Evolutionary conservation across 1,140 invertebrate species (phyloP).

Genomic region (Cherax destructor): DNA sequence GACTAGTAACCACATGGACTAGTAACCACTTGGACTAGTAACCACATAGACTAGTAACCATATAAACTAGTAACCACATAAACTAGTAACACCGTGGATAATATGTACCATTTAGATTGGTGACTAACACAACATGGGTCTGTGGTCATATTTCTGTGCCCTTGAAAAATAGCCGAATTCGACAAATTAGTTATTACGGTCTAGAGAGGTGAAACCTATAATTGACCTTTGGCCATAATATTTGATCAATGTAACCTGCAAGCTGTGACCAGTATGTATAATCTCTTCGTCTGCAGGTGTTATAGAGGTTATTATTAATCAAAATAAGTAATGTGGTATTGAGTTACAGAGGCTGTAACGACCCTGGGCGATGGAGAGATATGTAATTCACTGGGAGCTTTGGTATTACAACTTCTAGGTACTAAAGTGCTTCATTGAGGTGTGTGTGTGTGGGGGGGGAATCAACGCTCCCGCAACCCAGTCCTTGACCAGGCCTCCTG

Average conservation of each 20-base stretch:
- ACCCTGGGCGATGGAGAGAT: neutral
- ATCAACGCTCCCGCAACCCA: too few species aligned
- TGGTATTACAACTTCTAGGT: neutral
- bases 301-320: neutral
- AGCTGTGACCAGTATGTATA: neutral
- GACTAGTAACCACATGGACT: too few species aligned
- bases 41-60: too few species aligned
- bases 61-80: neutral
- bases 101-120: neutral
- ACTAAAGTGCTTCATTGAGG: neutral
- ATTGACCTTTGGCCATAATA: neutral
- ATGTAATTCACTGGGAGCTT: neutral
- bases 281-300: neutral
- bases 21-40: too few species aligned
- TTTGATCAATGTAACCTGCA: conserved; percentile 1
- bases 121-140: neutral
- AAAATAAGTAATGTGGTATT: neutral
- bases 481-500: too few species aligned
- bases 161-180: neutral
- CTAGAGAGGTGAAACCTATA: neutral
- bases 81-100: neutral
- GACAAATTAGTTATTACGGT: neutral
- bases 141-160: neutral
- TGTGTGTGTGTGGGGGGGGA: too few species aligned
- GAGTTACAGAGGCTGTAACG: neutral